Base-by-base conservation (phyloP, 1,140 invertebrate genomes). In the Notospermus geniculatus region DNA sequence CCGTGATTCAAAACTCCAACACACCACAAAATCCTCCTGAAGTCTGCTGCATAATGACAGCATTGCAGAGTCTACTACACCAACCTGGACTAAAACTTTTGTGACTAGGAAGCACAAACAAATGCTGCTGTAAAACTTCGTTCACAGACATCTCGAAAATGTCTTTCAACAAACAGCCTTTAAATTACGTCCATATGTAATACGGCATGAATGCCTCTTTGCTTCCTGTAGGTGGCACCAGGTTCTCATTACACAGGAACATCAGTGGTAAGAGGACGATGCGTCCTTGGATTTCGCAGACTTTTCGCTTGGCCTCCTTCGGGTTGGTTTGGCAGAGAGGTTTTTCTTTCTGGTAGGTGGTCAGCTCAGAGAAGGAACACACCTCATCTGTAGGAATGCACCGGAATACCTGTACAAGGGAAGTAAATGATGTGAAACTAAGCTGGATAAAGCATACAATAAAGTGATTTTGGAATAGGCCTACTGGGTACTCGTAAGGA, bases 211-310 rank as follows among this genome's bases (percentile, higher is more conserved):
- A 60, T 29, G 74, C 90, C 80, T 94, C 91, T 73, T 92, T 90
- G 52, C 90, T 88, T 54, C 87, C 86, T 39, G 87, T 85, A 57
- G 86, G 85, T 2, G 93, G 93, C 27, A 89, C 90, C 23, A 96
- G 82, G 54, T 86, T 85, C 66, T 92, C 87, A 22, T 70, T 59
- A 66, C 86, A 86, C 19, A 97, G 85, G 79, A 97, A 97, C 58
- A 91, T 82, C 25, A 95, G 78, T 5, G 94, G 93, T 68, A 96
- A 82, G 61, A 91, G 85, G 0, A 97, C 93, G 57, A 97, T 76
- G 78, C 91, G 86, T 25, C 94, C 94, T 64, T 72, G 66, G 66
- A 95, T 87, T 70, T 88, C 85, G 56, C 86, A 83, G 41, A 94
- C 81, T 78, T 87, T 86, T 74, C 87, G 82, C 67, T 86, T 84